Base-by-base conservation (phyloP, 2,797 vertebrate genomes). In the Melanogrammus aeglefinus region DNA sequence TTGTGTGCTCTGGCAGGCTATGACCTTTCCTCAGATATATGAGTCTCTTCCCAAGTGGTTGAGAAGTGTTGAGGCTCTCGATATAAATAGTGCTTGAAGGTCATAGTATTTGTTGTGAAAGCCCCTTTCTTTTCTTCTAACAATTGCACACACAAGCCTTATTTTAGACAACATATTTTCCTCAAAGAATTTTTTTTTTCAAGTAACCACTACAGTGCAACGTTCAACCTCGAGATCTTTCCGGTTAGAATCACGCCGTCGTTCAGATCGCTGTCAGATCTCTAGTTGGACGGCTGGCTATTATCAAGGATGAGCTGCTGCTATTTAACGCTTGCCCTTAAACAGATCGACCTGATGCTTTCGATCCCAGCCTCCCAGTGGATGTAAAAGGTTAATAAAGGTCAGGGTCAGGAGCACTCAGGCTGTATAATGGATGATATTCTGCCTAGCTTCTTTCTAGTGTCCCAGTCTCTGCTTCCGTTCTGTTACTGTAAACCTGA, bases 351-450 rank as follows among this genome's bases (percentile, higher is more conserved):
- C 79, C 74, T 72, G 33, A 81, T 79, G 85, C 86, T 86, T 81
- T 80, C 88, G 78, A 86, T 87, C 79, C 72, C 76, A 75, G n/a
- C 29, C 76, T 84, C 80, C 77, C 82, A 84, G 83, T 73, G 78
- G 78, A 89, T 83, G 75, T 76, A 83, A 86, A 87, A 91, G 82
- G 87, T 84, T 71, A 12, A 72, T 83, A 86, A 86, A 91, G 85
- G 86, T 84, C 41, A 66, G 16, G 71, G 73, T 76, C 72, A 74
- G 2, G 35, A 51, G 72, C n/a, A 81, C 24, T 75, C 66, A 75
- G 76, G 82, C 57, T 81, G 73, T 72, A 83, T 79, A 88, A 63
- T 63, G 21, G n/a, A 24, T 63, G n/a, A 51, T 51, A 16, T 16
- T 16, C 47, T 21, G 14, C 47, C 47, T 5, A 51, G 47, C 47